A percentile compares a stretch with the other conserved stretches of the same genome.
Conservation (phyloP, 2,797 vertebrate species). For the Sylvilagus floridanus region DNA sequence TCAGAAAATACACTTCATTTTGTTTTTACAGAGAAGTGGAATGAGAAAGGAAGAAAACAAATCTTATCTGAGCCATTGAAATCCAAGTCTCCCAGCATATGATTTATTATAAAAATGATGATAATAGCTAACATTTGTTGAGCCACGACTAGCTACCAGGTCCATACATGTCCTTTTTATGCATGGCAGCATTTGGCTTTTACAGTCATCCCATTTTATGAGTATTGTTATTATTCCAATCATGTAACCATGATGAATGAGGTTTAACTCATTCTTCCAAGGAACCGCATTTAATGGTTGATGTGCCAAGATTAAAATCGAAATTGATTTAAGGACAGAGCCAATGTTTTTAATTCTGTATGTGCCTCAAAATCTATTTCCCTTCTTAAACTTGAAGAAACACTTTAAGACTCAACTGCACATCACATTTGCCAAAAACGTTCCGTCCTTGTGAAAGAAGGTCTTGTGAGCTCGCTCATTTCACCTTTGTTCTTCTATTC, state of each 20-base stretch:
- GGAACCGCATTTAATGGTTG: neutral
- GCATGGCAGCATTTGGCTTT: neutral
- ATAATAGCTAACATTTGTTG: neutral
- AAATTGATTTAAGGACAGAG: conserved; percentile 20
- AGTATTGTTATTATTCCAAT: neutral
- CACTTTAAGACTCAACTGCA: neutral
- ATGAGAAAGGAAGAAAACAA: conserved; percentile 17
- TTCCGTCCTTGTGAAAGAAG: neutral
- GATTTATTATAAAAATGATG: neutral
- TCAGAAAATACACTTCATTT: conserved; percentile 18
- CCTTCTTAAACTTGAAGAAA: neutral
- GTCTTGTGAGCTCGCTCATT: neutral
- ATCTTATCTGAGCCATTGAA: conserved; percentile 34
- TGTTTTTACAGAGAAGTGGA: neutral
- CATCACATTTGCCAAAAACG: neutral
- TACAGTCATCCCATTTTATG: neutral
- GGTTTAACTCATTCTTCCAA: neutral
- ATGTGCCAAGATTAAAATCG: neutral
- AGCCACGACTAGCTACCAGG: neutral
- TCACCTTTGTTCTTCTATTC: neutral
- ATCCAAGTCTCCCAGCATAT: neutral
- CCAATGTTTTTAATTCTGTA: neutral
- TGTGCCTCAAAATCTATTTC: neutral
- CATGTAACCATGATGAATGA: neutral
- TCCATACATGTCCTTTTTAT: neutral